phyloP scores from a whole-genome alignment of 2,113 vertebrate species.

The Dicrurus megarhynchus region DNA sequence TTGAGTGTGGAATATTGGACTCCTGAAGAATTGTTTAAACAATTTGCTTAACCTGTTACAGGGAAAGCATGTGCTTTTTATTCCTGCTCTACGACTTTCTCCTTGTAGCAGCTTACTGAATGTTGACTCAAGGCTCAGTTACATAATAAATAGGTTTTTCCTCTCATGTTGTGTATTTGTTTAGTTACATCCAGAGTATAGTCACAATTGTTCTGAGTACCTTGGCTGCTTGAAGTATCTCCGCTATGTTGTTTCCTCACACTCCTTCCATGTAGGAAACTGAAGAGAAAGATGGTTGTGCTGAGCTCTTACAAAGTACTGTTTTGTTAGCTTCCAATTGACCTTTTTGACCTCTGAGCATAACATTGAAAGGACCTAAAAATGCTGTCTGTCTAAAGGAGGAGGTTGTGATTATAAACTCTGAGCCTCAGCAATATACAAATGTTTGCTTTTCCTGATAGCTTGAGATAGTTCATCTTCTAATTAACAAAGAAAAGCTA shows the following conservation, averaged over 20 bases:
- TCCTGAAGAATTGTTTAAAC: neutral
- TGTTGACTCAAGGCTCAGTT: neutral
- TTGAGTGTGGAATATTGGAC: neutral
- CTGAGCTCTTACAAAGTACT: neutral
- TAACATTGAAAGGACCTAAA: neutral
- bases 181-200: neutral
- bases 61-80: neutral
- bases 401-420: neutral
- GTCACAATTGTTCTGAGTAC: neutral
- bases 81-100: neutral
- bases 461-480: neutral
- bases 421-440: neutral
- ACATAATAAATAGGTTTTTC: neutral
- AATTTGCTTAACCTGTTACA: neutral
- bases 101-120: neutral
- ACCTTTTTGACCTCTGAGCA: neutral
- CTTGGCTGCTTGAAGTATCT: neutral
- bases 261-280: neutral
- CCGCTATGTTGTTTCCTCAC: neutral
- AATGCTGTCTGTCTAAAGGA: neutral
- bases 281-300: slow-evolving; percentile 2
- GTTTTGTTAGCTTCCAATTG: slow-evolving; percentile 11
- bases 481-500: neutral
- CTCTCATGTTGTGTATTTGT: neutral
- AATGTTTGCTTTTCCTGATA: neutral